Evolutionary conservation across 64 coral and sea anemone species (phyloP).

Genomic region (Trachythela sp.): DNA sequence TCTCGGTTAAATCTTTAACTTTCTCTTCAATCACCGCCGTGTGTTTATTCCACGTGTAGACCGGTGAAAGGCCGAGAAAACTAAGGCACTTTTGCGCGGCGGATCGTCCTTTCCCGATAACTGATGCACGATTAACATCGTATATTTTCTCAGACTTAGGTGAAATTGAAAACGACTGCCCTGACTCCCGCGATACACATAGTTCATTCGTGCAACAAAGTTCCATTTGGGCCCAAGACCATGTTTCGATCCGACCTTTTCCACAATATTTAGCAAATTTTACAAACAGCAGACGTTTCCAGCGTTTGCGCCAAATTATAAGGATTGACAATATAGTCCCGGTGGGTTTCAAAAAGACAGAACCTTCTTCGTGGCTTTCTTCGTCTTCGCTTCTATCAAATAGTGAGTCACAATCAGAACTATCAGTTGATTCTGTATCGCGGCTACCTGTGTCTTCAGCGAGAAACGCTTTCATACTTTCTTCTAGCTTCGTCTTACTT

Average conservation of each 20-base stretch:
- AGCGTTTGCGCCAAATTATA: background rate
- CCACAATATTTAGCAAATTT: constrained; percentile 7
- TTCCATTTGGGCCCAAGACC: constrained; percentile 14
- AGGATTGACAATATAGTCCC: constrained; percentile 15
- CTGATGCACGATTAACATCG: background rate
- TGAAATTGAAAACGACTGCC: background rate
- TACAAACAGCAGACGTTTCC: constrained; percentile 12
- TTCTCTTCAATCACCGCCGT: constrained; percentile 28
- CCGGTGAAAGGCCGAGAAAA: constrained; percentile 10
- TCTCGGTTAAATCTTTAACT: constrained; percentile 2
- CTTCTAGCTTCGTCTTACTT: background rate
- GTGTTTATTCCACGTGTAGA: constrained; percentile 36
- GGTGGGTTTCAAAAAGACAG: background rate
- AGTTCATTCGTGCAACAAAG: background rate
- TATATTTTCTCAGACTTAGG: constrained; percentile 17
- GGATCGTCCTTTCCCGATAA: constrained; percentile 22
- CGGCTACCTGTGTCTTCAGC: too few relatives aligned
- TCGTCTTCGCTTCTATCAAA: background rate
- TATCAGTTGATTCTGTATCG: background rate
- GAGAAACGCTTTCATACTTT: background rate
- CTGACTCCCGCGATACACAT: background rate
- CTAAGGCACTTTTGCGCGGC: constrained; percentile 31
- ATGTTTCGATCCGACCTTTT: background rate
- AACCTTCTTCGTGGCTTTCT: background rate
- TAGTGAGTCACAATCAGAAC: background rate